Evolutionary conservation across 2,888 invertebrate genomes (phyloP).

Genomic region (Perizoma flavofasciatum): DNA sequence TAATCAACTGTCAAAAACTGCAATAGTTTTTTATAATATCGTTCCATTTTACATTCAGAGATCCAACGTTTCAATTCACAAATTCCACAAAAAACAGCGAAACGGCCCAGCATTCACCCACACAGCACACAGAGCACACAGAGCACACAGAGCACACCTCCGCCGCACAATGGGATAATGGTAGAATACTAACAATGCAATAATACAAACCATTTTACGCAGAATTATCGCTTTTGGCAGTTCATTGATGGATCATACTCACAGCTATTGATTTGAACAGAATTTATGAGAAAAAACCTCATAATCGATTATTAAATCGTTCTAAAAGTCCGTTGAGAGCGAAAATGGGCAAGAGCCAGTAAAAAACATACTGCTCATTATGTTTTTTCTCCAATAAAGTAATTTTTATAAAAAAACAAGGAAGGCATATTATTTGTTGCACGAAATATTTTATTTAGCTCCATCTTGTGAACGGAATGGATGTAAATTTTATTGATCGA

Average conservation of each 20-base stretch:
- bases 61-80: background rate
- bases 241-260: conserved; percentile 8
- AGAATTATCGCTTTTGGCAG: conserved; percentile 21
- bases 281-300: too few relatives aligned
- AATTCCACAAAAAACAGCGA: conserved; percentile 14
- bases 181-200: conserved; percentile 25
- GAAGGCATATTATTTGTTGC: too few relatives aligned
- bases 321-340: background rate
- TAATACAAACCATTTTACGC: conserved; percentile 32
- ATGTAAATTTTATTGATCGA: too few relatives aligned
- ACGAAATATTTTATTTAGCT: too few relatives aligned
- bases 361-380: background rate
- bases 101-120: conserved; percentile 19
- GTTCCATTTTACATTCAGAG: too few relatives aligned
- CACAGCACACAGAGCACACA: too few relatives aligned
- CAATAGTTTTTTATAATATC: background rate
- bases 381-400: background rate
- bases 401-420: too few relatives aligned
- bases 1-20: too few relatives aligned
- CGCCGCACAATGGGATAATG: conserved; percentile 25
- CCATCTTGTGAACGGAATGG: too few relatives aligned
- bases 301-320: background rate
- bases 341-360: background rate
- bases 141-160: too few relatives aligned
- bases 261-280: background rate